phyloP scores from a whole-genome alignment of 2,797 vertebrate species.

The Ctenosaura bakeri region DNA sequence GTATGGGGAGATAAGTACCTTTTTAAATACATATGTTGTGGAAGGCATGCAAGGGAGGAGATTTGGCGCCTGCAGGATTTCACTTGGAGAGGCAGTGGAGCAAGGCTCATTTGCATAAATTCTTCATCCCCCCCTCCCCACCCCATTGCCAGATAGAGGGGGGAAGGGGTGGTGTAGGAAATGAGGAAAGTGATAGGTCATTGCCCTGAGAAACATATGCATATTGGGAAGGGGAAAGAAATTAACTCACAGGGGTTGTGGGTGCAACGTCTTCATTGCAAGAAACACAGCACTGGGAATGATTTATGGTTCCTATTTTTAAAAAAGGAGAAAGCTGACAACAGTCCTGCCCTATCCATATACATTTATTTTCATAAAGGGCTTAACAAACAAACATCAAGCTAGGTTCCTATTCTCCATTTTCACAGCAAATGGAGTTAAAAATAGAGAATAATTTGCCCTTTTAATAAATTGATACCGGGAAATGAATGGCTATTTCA shows the following conservation, averaged over 20 bases:
- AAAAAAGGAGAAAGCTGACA: conserved; percentile 21
- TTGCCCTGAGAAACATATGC: conserved; percentile 47
- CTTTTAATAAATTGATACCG: background rate
- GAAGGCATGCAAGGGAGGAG: conserved; percentile 64
- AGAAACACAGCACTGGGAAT: conserved; percentile 32
- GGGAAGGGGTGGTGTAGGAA: conserved; percentile 1
- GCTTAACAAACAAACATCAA: conserved; percentile 52
- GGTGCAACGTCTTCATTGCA: conserved; percentile 37
- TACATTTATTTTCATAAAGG: conserved; percentile 44
- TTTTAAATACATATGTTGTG: conserved; percentile 69
- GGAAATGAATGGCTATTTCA: background rate
- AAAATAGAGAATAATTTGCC: conserved; percentile 41
- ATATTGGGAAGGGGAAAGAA: conserved; percentile 44
- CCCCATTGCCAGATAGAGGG: conserved; percentile 51
- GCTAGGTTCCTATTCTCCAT: conserved; percentile 22
- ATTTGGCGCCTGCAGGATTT: conserved; percentile 68
- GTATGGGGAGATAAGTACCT: conserved; percentile 72
- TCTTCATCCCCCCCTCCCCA: background rate
- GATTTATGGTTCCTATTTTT: conserved; percentile 56
- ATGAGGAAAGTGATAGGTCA: conserved; percentile 36
- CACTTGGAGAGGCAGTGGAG: conserved; percentile 49
- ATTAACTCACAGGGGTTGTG: conserved; percentile 49
- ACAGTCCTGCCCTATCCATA: conserved; percentile 32
- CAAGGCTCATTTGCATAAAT: conserved; percentile 64
- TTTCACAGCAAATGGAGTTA: conserved; percentile 54